phyloP scores from a whole-genome alignment of 2,888 invertebrate species.

The Synanthedon vespiformis region DNA sequence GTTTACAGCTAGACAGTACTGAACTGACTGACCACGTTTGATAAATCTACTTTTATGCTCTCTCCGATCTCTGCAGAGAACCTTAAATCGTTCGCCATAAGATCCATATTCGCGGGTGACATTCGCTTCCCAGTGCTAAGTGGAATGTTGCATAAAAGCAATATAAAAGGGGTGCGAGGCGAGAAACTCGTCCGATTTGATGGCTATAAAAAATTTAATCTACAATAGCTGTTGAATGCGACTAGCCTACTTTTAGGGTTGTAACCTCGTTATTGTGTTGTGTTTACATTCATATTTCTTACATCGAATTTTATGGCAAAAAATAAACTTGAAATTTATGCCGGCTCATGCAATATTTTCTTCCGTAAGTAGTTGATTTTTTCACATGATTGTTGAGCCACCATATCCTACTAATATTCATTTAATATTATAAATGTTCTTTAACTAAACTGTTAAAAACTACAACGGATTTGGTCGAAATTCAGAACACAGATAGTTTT shows the following conservation, averaged over 20 bases:
- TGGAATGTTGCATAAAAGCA: background rate
- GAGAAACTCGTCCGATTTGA: slow-evolving; percentile 10
- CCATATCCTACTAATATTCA: no score
- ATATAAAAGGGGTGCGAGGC: slow-evolving; percentile 8
- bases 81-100: background rate
- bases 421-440: no score
- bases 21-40: slow-evolving; percentile 13
- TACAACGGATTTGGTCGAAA: no score
- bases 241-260: background rate
- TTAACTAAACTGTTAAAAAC: no score
- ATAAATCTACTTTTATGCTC: slow-evolving; percentile 1
- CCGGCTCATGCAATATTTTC: no score
- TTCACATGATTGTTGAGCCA: no score
- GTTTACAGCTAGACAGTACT: slow-evolving; percentile 9
- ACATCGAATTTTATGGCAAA: background rate
- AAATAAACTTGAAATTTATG: no score
- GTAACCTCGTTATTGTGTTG: background rate
- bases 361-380: no score
- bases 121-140: background rate
- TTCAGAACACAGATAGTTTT: no score
- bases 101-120: no score
- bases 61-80: background rate
- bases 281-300: background rate
- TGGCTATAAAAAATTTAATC: slow-evolving; percentile 12
- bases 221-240: slow-evolving; percentile 4